Evolutionary conservation across 2,797 vertebrate genomes (phyloP).

Genomic region (Tolypeutes matacus): DNA sequence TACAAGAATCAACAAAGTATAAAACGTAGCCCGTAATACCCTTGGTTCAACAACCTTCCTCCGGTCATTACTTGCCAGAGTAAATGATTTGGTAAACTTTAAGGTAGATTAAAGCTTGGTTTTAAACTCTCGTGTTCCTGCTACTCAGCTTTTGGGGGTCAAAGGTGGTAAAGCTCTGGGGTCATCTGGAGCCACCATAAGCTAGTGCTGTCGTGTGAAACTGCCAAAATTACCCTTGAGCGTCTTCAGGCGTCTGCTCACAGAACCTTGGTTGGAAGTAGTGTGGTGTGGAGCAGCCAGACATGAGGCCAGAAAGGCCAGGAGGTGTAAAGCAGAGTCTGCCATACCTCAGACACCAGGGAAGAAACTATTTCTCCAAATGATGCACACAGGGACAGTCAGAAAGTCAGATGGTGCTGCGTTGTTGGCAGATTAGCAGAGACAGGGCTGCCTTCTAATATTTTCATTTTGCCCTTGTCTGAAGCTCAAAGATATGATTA

Average conservation of each 20-base stretch:
- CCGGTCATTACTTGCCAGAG: neutral
- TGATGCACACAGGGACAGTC: neutral
- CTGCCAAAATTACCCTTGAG: neutral
- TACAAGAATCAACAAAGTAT: neutral
- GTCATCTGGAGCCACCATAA: neutral
- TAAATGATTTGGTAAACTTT: constrained; percentile 58
- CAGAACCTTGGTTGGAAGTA: constrained; percentile 37
- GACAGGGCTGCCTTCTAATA: neutral
- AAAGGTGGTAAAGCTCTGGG: constrained; percentile 52
- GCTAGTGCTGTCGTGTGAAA: neutral
- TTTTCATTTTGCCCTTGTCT: constrained; percentile 66
- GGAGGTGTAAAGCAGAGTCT: neutral
- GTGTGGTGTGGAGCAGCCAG: neutral
- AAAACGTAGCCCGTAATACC: neutral
- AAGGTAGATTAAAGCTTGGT: constrained; percentile 53
- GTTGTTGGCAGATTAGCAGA: constrained; percentile 29
- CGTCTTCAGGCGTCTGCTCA: constrained; percentile 12
- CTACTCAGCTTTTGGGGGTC: constrained; percentile 49
- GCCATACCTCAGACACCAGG: neutral
- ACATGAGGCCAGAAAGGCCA: constrained; percentile 43
- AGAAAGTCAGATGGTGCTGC: neutral
- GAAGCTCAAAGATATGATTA: constrained; percentile 65
- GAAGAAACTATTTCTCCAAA: neutral
- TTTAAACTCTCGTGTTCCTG: constrained; percentile 51
- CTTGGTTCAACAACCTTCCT: neutral